Percentiles rank a stretch among this genome's conserved stretches.
phyloP scores from a whole-genome alignment of 2,797 vertebrate species.

The Delichon dasypus region DNA sequence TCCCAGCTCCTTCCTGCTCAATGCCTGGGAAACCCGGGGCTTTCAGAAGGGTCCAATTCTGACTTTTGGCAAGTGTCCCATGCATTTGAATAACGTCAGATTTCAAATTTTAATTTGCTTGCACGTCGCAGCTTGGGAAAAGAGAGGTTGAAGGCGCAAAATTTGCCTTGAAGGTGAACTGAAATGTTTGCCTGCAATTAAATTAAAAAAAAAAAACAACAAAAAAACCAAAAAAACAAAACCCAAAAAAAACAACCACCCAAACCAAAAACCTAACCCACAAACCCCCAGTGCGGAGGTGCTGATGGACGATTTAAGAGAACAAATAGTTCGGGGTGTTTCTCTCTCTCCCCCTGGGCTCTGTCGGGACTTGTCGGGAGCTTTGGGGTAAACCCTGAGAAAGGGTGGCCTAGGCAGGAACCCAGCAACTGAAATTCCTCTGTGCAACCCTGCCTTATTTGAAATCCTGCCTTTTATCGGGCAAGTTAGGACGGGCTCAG shows the following conservation, averaged over 20 bases:
- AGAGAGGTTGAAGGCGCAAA: not conserved
- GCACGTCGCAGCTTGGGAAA: not conserved
- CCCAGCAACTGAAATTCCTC: conserved; percentile 72
- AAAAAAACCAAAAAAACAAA: not conserved
- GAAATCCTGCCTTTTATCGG: conserved; percentile 66
- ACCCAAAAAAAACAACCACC: not conserved
- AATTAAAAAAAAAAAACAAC: not conserved
- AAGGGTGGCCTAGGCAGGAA: conserved; percentile 69
- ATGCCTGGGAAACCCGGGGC: not conserved
- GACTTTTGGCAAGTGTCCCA: not conserved
- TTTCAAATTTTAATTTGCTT: not conserved
- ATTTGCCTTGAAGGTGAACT: not conserved
- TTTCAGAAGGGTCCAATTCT: not conserved
- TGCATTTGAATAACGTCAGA: not conserved
- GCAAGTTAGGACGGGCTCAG: conserved; percentile 71
- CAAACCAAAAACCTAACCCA: not conserved
- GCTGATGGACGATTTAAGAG: not conserved
- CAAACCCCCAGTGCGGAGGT: not conserved
- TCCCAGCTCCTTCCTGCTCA: not conserved
- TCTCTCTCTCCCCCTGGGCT: conserved; percentile 55
- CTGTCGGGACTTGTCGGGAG: conserved; percentile 69
- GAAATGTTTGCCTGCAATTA: not conserved
- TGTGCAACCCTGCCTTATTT: conserved; percentile 59
- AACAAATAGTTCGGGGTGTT: not conserved
- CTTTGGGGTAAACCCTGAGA: conserved; percentile 59